Base-by-base conservation (phyloP, 2,888 invertebrate species). In the Melieria picta region DNA sequence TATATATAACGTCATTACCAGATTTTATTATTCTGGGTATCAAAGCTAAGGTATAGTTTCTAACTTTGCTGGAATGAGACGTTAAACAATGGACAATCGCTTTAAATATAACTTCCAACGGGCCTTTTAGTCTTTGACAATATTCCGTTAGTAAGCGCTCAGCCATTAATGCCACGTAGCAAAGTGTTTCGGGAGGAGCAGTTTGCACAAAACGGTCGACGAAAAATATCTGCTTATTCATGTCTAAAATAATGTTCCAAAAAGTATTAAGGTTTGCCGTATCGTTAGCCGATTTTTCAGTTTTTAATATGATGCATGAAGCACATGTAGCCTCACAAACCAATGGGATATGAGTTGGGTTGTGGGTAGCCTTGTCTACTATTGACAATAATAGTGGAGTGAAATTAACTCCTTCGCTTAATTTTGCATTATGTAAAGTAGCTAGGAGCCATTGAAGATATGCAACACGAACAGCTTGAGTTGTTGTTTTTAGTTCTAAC, bases 191-290 rank as follows among this genome's bases (percentile, higher is more conserved):
- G 77, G 93, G 92, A 11, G 90, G 86, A 57, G 93, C 92, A 9
- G 91, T 89, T 11, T 90, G 83, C 56, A 97, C 88, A 83, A 93
- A 93, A 80, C 95, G 93, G 77, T 97, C 96, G 66, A 94, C 93
- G 61, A 95, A 90, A 84, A 97, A 93, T 71, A 93, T 88, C 81
- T 93, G 93, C 80, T 93, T 94, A 71, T 94, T 92, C 80, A 91
- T 89, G 84, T 94, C 94, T 56, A 90, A 82, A n/a, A 94, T 87
- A 62, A 92, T 88, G 55, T 88, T 90, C 94, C 95, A 94, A 77
- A 93, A 87, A 57, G 88, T 88, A 57, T 85, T 83, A 66, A 89
- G 85, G 57, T 86, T 88, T 69, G 30, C 30, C 30, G 89, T 88
- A 66, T 79, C 75, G 4, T 80, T 79, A 60, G 87, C 88, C 64